Conservation (phyloP, 2,888 invertebrate genomes). For the Graphium colonna region DNA sequence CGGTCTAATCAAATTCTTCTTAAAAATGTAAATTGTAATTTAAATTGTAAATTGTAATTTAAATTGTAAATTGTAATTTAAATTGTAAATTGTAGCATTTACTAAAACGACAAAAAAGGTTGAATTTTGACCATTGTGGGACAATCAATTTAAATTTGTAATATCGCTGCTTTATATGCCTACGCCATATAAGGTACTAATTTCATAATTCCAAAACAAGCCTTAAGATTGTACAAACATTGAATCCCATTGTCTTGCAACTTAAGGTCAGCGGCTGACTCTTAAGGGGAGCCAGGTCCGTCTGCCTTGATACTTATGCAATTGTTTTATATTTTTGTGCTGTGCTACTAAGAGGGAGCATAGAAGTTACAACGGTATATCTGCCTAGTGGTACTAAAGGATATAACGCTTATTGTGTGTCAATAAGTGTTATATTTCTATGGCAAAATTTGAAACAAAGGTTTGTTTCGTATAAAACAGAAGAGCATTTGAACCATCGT, state of each 20-base stretch:
- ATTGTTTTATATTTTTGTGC: slow-evolving; percentile 73
- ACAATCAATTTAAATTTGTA: too few species aligned
- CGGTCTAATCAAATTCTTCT: too few species aligned
- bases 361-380: slow-evolving; percentile 14
- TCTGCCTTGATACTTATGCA: slow-evolving; percentile 58
- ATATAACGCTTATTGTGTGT: background rate
- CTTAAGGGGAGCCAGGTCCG: slow-evolving; percentile 50
- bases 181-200: slow-evolving; percentile 21
- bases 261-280: slow-evolving; percentile 45
- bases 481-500: slow-evolving; percentile 46
- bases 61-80: too few species aligned
- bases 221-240: slow-evolving; percentile 35
- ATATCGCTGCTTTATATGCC: slow-evolving; percentile 11
- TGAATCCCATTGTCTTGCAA: slow-evolving; percentile 45
- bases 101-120: too few species aligned
- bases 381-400: background rate
- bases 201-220: slow-evolving; percentile 28
- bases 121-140: too few species aligned
- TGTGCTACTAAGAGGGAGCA: slow-evolving; percentile 25
- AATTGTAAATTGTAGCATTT: too few species aligned
- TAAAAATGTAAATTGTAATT: too few species aligned
- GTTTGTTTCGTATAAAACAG: slow-evolving; percentile 27
- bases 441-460: too few species aligned
- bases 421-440: slow-evolving; percentile 19
- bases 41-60: too few species aligned